These are phyloP conservation scores for Heliothis virescens DNA, from an alignment of 1,140 invertebrate species.

Conservation along the genomic window DNA sequence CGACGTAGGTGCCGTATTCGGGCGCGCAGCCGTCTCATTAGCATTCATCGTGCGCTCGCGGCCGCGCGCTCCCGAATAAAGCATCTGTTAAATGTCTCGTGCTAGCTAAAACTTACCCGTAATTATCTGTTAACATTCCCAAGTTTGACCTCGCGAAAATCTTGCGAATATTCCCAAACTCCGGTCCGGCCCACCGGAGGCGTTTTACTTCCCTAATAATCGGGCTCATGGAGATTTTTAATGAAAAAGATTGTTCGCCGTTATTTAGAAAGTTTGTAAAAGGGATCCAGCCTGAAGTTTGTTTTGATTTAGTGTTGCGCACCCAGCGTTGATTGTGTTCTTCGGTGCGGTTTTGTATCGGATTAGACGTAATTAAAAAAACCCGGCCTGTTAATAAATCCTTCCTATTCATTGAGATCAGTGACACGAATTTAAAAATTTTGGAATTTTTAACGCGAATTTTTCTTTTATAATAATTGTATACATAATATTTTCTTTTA, in stretches of 20 bases:
- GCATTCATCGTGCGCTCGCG: conserved; percentile 82
- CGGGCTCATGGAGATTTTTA: conserved; percentile 83
- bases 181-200: conserved; percentile 72
- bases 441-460: conserved; percentile 12
- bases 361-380: conserved; percentile 80
- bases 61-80: conserved; percentile 81
- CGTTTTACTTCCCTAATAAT: conserved; percentile 83
- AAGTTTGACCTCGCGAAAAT: conserved; percentile 84
- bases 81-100: conserved; percentile 86
- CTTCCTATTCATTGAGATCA: conserved; percentile 37
- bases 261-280: conserved; percentile 84
- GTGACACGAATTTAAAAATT: conserved; percentile 30
- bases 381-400: conserved; percentile 53
- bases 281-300: conserved; percentile 81
- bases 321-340: conserved; percentile 75
- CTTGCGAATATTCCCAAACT: conserved; percentile 74
- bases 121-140: conserved; percentile 86
- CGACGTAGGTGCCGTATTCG: conserved; percentile 66
- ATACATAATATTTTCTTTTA: conserved; percentile 20
- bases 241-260: conserved; percentile 84
- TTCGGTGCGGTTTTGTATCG: conserved; percentile 78
- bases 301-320: conserved; percentile 82
- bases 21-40: conserved; percentile 71
- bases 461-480: conserved; percentile 2
- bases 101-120: conserved; percentile 83